These are phyloP conservation scores for Syngnathus acus DNA, from an alignment of 2,797 vertebrate species.

Conservation along the genomic window DNA sequence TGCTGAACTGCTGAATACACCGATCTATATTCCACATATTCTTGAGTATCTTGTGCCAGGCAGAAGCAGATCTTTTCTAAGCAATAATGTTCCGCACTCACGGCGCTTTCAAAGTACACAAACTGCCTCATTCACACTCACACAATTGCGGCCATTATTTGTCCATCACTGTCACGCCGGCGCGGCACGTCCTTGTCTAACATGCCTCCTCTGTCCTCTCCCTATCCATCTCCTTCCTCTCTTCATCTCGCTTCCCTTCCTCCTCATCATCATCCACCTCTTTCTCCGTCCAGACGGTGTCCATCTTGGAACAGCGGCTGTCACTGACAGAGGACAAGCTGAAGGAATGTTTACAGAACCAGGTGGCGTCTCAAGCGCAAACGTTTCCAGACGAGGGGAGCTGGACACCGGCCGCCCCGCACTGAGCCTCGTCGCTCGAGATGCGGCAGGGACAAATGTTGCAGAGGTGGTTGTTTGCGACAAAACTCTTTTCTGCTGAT, in stretches of 20 bases:
- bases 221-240: constrained; percentile 30
- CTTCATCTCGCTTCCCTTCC: constrained; percentile 9
- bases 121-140: constrained; percentile 44
- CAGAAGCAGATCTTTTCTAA: not conserved
- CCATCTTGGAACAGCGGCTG: constrained; percentile 85
- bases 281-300: constrained; percentile 62
- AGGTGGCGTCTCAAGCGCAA: constrained; percentile 59
- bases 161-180: constrained; percentile 57
- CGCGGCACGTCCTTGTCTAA: constrained; percentile 44
- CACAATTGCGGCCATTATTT: constrained; percentile 42
- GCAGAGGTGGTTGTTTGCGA: not conserved
- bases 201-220: constrained; percentile 24
- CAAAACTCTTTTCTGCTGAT: not conserved
- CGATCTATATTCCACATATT: not conserved
- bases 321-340: constrained; percentile 91
- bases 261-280: constrained; percentile 15
- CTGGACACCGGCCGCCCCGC: not conserved
- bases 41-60: not conserved
- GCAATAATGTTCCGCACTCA: not conserved
- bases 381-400: not conserved
- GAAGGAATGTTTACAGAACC: constrained; percentile 88
- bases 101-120: constrained; percentile 49
- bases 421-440: not conserved
- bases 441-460: not conserved
- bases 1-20: not conserved